These are phyloP conservation scores for Centropus unirufus DNA, from an alignment of 2,113 vertebrate species.

Conservation along the genomic window DNA sequence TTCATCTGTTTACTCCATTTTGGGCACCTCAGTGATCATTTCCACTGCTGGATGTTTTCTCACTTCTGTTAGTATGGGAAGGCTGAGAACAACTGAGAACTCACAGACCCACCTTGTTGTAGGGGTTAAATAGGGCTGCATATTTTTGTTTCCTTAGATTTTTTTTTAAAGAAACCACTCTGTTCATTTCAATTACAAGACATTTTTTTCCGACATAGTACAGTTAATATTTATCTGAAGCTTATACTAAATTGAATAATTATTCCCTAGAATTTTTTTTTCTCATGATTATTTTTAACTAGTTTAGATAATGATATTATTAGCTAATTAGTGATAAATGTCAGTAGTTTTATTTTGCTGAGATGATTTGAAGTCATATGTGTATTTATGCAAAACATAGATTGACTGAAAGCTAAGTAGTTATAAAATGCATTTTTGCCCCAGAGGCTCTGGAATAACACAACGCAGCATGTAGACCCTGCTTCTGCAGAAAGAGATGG, in stretches of 20 bases:
- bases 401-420: slow-evolving; percentile 7
- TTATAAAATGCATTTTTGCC: background rate
- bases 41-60: background rate
- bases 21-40: background rate
- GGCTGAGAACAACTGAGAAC: too few species aligned
- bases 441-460: background rate
- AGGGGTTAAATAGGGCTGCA: background rate
- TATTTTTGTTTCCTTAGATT: background rate
- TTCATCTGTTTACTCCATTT: background rate
- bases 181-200: background rate
- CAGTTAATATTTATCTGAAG: slow-evolving; percentile 16
- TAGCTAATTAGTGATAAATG: slow-evolving; percentile 67
- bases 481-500: background rate
- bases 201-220: background rate
- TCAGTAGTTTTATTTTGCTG: slow-evolving; percentile 59
- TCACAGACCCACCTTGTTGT: background rate
- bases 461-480: accelerated
- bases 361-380: background rate
- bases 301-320: slow-evolving; percentile 52
- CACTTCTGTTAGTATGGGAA: too few species aligned
- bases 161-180: background rate
- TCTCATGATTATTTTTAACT: slow-evolving; percentile 5
- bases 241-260: slow-evolving; percentile 33
- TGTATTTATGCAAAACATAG: slow-evolving; percentile 6
- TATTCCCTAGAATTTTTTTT: slow-evolving; percentile 1